Conservation (phyloP, 2,113 vertebrate genomes). For the Epinephelus lanceolatus region DNA sequence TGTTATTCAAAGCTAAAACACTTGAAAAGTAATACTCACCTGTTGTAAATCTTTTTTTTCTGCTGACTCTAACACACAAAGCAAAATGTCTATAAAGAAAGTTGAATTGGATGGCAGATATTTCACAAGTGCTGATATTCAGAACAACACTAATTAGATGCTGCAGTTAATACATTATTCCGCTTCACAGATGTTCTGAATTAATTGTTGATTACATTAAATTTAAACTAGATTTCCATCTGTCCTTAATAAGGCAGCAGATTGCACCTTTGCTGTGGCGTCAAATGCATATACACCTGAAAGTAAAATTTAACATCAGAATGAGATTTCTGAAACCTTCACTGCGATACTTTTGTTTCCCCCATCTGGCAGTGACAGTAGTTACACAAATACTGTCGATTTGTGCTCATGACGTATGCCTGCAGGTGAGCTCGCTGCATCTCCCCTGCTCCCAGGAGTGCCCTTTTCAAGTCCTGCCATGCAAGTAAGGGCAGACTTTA, state of each 20-base stretch:
- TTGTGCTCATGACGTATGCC: too few relatives aligned
- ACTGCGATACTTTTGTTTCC: too few relatives aligned
- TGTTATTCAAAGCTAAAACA: not conserved
- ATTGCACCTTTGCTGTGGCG: not conserved
- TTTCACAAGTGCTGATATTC: not conserved
- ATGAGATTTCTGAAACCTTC: not conserved
- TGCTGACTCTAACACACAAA: not conserved
- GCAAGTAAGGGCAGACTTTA: too few relatives aligned
- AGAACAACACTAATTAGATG: not conserved
- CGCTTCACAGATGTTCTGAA: not conserved
- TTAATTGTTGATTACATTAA: not conserved
- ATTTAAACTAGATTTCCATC: not conserved
- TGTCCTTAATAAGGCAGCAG: not conserved
- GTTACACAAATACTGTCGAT: too few relatives aligned
- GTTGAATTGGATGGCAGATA: not conserved
- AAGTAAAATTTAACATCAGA: not conserved
- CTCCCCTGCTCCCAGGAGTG: too few relatives aligned
- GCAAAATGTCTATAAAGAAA: not conserved
- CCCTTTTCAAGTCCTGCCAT: too few relatives aligned
- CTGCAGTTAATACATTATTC: not conserved
- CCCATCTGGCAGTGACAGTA: too few relatives aligned
- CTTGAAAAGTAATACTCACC: not conserved
- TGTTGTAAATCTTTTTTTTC: not conserved
- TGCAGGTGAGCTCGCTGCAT: too few relatives aligned
- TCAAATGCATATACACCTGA: not conserved